phyloP scores from a whole-genome alignment of 2,797 vertebrate genomes.

The Diplodus sargus region DNA sequence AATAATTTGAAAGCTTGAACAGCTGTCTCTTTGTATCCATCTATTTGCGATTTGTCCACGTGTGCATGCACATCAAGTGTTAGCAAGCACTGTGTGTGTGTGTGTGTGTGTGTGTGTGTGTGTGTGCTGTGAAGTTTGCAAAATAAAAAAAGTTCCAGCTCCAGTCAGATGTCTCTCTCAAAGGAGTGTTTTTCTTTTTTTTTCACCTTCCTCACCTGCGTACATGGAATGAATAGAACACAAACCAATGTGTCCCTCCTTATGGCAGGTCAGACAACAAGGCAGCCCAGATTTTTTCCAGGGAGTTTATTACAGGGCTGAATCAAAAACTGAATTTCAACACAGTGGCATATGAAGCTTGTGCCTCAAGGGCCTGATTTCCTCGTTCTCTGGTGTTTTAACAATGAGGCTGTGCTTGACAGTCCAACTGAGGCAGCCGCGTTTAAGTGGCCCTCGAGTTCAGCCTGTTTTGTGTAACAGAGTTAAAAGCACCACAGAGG shows the following conservation, averaged over 20 bases:
- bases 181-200: constrained; percentile 15
- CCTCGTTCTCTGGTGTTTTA: constrained; percentile 70
- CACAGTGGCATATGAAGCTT: constrained; percentile 63
- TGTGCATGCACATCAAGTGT: not conserved
- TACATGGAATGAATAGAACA: constrained; percentile 59
- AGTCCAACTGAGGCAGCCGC: constrained; percentile 58
- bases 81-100: not conserved
- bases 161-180: constrained; percentile 63
- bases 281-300: constrained; percentile 49
- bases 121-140: constrained; percentile 14
- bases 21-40: not conserved
- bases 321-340: constrained; percentile 71
- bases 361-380: constrained; percentile 74
- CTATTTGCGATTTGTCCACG: not conserved
- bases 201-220: constrained; percentile 36
- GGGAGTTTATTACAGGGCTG: constrained; percentile 51
- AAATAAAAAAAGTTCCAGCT: constrained; percentile 32
- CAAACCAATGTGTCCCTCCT: constrained; percentile 67
- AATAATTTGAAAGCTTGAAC: not conserved
- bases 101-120: not conserved
- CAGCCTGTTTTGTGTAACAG: constrained; percentile 46
- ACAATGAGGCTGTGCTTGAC: constrained; percentile 71
- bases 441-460: constrained; percentile 67
- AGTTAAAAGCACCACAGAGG: constrained; percentile 38
- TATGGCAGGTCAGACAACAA: constrained; percentile 67